Base-by-base conservation (phyloP, 2,888 invertebrate genomes). In the Drosophila lutescens region DNA sequence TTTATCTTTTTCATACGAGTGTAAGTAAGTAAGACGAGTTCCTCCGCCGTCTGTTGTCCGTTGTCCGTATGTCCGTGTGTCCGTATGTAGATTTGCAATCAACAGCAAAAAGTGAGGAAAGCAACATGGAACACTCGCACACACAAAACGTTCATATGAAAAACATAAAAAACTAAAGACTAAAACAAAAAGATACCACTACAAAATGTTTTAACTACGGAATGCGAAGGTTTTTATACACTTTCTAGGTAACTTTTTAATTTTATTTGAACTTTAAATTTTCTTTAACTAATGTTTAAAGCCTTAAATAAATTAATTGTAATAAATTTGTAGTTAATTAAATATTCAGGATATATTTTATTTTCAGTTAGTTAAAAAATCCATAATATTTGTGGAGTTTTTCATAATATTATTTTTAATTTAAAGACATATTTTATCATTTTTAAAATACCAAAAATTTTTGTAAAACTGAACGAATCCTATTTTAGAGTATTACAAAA, bases 41-140 rank as follows among this genome's bases (percentile, higher is more conserved):
- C 67, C 56, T 49, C 76, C 47, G 54, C 51, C 13, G 49, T 49
- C 62, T 32, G 17, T 20, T 50, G 55, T 60, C 69, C 67, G 58
- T 15, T 57, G 67, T 54, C 49, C 49, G 17, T 34, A 7, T 46
- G 51, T 36, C 59, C 49, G 17, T 34, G 5, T 44, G 51, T 36
- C 59, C 65, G 62, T 76, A 69, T 84, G 81, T 86, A 84, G 84
- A 88, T 86, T 71, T 74, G 81, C 76, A 88, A 86, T 86, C 80
- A 86, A 80, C 79, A 68, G 56, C 55, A 71, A 76, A 74, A 59
- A 71, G 69, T 55, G 86, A 75, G 84, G 84, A 86, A 86, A 80
- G 76, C 72, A 78, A 56, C 57, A 74, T 67, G 65, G 32, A 53
- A 65, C 67, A 43, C 66, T 65, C 51, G 36, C 44, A 38, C 44